A percentile compares a stretch with the other conserved stretches of the same genome.
Conservation (phyloP, 2,113 vertebrate species). For the Mus spicilegus region DNA sequence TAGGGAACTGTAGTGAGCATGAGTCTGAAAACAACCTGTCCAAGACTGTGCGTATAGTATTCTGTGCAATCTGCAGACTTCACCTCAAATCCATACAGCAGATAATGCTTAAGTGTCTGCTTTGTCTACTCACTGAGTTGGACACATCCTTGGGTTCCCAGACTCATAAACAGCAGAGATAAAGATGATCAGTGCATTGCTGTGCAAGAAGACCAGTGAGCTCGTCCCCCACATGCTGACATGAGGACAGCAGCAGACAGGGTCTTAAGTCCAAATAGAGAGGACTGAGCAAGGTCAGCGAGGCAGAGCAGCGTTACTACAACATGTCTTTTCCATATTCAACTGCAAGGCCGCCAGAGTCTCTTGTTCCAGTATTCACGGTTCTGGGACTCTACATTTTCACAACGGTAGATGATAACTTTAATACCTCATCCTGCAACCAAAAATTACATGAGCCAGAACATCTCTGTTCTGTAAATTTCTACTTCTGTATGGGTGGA, state of each 20-base stretch:
- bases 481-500: not conserved
- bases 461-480: constrained; percentile 27
- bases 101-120: not conserved
- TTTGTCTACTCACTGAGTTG: not conserved
- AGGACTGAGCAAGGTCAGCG: constrained; percentile 30
- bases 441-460: constrained; percentile 14
- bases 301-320: not conserved
- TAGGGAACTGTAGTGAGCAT: not conserved
- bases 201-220: not conserved
- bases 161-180: not conserved
- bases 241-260: constrained; percentile 11
- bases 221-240: not conserved
- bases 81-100: constrained; percentile 34
- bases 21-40: constrained; percentile 40
- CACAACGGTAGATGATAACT: not conserved
- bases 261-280: not conserved
- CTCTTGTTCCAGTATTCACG: not conserved
- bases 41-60: not conserved
- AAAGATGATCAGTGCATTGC: not conserved
- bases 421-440: not conserved
- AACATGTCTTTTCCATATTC: not conserved
- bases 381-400: not conserved
- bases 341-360: not conserved
- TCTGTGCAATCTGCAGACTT: not conserved
- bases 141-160: not conserved